Percentiles rank a stretch among this genome's conserved stretches.
phyloP scores from a whole-genome alignment of 2,113 vertebrate genomes.

The Trogon surrucura region DNA sequence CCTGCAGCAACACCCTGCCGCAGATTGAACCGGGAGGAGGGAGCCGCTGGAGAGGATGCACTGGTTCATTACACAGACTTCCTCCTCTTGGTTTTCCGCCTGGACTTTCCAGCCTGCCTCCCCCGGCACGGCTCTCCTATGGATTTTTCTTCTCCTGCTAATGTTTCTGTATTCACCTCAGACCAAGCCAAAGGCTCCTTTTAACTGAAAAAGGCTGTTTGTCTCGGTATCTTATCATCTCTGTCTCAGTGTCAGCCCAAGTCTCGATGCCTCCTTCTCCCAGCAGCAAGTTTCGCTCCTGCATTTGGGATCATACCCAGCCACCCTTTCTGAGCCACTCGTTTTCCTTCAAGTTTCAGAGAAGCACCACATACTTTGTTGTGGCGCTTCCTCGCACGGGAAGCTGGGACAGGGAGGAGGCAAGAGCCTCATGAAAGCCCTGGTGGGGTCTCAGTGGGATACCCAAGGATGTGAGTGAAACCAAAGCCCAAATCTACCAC shows the following conservation, averaged over 20 bases:
- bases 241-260: neutral
- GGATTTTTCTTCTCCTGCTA: slow-evolving; percentile 32
- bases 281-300: neutral
- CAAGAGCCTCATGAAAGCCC: neutral
- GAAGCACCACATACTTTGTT: accelerated
- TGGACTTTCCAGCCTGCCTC: neutral
- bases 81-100: neutral
- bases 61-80: neutral
- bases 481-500: neutral
- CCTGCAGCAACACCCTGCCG: slow-evolving; percentile 19
- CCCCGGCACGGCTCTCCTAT: neutral
- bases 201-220: neutral
- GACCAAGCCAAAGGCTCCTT: neutral
- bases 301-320: neutral
- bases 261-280: neutral
- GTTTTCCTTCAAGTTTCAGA: neutral
- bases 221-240: slow-evolving; percentile 17
- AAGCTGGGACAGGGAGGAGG: too few species aligned
- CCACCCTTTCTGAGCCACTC: neutral
- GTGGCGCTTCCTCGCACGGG: accelerated
- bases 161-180: neutral
- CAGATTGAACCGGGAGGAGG: neutral
- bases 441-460: neutral
- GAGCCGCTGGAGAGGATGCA: neutral
- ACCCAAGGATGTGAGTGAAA: neutral